phyloP scores from a whole-genome alignment of 2,888 invertebrate species.

The Thymelicus sylvestris region DNA sequence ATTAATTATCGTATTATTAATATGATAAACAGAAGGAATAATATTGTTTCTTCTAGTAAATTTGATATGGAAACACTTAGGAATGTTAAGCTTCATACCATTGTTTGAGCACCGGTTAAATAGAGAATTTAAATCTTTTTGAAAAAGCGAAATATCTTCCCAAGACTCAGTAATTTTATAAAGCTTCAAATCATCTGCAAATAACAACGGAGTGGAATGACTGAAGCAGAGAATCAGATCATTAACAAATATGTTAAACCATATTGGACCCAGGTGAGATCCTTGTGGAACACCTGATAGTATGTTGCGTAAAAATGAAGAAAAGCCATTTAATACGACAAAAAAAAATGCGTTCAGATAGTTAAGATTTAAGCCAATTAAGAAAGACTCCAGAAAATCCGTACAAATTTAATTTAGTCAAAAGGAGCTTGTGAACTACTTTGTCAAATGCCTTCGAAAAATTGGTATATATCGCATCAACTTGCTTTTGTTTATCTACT shows the following conservation, averaged over 20 bases:
- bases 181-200: conserved; percentile 43
- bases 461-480: too few species aligned
- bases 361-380: conserved; percentile 16
- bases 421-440: conserved; percentile 33
- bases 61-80: conserved; percentile 22
- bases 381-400: conserved; percentile 8
- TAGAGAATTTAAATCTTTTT: conserved; percentile 33
- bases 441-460: too few species aligned
- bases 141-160: conserved; percentile 23
- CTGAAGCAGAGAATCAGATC: conserved; percentile 31
- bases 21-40: background rate
- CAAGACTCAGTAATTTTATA: conserved; percentile 17
- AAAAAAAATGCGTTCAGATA: conserved; percentile 22
- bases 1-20: background rate
- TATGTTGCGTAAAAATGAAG: conserved; percentile 10
- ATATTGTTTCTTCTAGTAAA: conserved; percentile 4
- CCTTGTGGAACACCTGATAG: conserved; percentile 38
- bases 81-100: conserved; percentile 33
- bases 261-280: conserved; percentile 36
- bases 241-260: conserved; percentile 39
- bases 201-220: conserved; percentile 28
- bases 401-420: conserved; percentile 11
- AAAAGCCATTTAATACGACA: conserved; percentile 40
- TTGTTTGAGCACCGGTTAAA: conserved; percentile 36
- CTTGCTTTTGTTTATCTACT: too few species aligned